Percentiles rank a stretch among this genome's conserved stretches.
These are phyloP conservation scores for Euura lappo DNA, from an alignment of 1,140 invertebrate genomes.

Conservation along the genomic window DNA sequence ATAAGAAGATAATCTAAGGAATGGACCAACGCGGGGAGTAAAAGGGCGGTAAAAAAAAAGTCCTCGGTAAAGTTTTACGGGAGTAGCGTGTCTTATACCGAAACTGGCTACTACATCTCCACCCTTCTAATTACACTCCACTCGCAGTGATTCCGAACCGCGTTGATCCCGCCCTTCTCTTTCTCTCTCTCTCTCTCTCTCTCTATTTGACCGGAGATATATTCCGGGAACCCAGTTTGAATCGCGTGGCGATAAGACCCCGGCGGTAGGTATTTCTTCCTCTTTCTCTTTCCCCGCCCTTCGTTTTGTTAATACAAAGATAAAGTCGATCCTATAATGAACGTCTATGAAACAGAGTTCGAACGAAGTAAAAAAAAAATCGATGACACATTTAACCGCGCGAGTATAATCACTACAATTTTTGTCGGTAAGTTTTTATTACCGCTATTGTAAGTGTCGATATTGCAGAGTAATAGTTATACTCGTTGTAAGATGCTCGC, in stretches of 20 bases:
- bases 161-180: not conserved
- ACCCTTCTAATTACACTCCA: slow-evolving; percentile 3
- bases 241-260: not conserved
- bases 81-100: not conserved
- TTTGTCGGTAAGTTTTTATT: no score
- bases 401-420: no score
- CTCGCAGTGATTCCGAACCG: not conserved
- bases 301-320: no score
- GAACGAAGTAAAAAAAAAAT: no score
- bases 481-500: no score
- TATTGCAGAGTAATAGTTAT: no score
- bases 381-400: no score
- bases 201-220: not conserved
- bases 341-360: no score
- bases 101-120: not conserved
- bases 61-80: slow-evolving; percentile 1
- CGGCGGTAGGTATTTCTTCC: no score
- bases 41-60: not conserved
- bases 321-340: no score
- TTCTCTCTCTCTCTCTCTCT: not conserved
- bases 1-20: slow-evolving; percentile 7
- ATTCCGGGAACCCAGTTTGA: not conserved
- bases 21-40: not conserved
- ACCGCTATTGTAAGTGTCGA: no score
- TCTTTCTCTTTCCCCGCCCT: no score